Base-by-base conservation (phyloP, 2,888 invertebrate genomes). In the Eugnorisma glareosa region DNA sequence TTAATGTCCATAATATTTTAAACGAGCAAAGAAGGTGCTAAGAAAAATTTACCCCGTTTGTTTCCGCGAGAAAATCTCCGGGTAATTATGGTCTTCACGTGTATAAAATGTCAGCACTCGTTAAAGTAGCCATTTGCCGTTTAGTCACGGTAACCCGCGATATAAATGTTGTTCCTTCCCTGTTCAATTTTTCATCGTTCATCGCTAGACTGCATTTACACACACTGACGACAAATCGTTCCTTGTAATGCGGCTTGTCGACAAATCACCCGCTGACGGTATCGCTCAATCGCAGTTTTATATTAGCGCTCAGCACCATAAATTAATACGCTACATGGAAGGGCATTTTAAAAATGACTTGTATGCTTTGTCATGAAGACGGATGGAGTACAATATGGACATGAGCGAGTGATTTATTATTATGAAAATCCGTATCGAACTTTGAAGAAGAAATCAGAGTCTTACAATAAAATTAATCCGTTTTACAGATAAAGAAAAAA, bases 211-310 rank as follows among this genome's bases (percentile, higher is more conserved):
- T n/a, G 13, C 45, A 63, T 67, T 85, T 61, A 82, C 72, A 76
- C 81, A 72, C 63, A 72, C n/a, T 66, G 18, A 24, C 67, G 73
- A 82, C 83, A 77, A 71, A 48, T 78, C 66, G 68, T 57, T 57
- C 43, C 61, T 51, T 54, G 84, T 75, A 74, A 64, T 70, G 77
- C 64, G 64, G 71, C 81, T 45, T 54, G 73, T 69, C 73, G 77
- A 81, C 80, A 80, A 74, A 69, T 78, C 68, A 48, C 66, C 54
- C 40, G 67, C 73, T 69, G 77, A 76, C 77, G 18, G 57, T 88
- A 86, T 86, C 86, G 69, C 28, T 78, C 73, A 63, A 85, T 80
- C 88, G 77, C 63, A 71, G 68, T 69, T 73, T 78, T 83, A 81
- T 77, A 85, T 81, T 70, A 48, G 6, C 28, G 15, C 61, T 43